Base-by-base conservation (phyloP, 2,888 invertebrate species). In the Drosophila buzzatii region DNA sequence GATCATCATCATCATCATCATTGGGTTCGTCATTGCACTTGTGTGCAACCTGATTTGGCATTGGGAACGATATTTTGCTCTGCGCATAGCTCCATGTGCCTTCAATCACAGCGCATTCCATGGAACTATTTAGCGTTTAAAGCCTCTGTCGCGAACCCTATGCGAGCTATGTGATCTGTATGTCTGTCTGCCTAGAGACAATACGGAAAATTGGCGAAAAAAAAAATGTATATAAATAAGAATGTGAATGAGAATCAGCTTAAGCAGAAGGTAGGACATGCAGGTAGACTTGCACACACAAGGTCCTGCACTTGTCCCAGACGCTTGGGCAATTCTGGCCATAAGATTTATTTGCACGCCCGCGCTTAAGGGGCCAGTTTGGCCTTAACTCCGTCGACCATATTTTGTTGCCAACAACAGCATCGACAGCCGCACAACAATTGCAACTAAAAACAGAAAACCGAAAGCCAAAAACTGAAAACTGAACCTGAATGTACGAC, bases 341-440 rank as follows among this genome's bases (percentile, higher is more conserved):
- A 76, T 18, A 84, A 87, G 90, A 90, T 88, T 89, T 90, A 90
- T 88, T 88, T 87, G 81, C 82, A 85, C 89, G 85, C 87, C 89
- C 90, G 74, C 88, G 67, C 74, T 73, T 66, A 49, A 63, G 76
- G 58, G 62, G 59, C 70, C 61, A 62, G 49, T 31, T 49, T 62
- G 66, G 44, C 53, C 66, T 59, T 45, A 81, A 59, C 76, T 67
- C 53, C 27, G 51, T 14, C 62, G 52, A 67, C 70, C 63, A 80
- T 63, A 76, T 60, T 73, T 71, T 65, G 61, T 64, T 47, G 59
- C 60, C 58, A 71, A 76, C 71, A 76, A 65, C 62, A 62, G 39
- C 69, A 57, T 64, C 71, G 64, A 73, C 66, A 69, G 64, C 20
- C 14, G 8, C 60, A 35, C 55, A 45, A 27, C 61, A 45, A 42